Conservation (phyloP, 2,888 invertebrate genomes). For the Tenthredo mesomela region DNA sequence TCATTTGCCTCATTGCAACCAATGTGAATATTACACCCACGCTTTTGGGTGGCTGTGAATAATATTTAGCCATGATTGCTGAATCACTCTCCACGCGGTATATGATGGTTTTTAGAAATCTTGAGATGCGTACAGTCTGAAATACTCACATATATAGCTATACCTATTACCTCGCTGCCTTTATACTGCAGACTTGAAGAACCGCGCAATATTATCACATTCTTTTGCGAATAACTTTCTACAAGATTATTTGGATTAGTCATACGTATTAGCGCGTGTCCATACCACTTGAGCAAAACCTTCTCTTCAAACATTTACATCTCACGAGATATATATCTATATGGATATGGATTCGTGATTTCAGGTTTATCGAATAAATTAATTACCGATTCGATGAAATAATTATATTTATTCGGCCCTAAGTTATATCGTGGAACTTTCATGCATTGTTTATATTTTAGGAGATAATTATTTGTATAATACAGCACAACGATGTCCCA, state of each 20-base stretch:
- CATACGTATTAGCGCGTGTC: not conserved
- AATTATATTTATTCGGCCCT: not conserved
- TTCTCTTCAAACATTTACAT: not conserved
- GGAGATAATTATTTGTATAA: too few species aligned
- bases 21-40: not conserved
- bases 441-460: not conserved
- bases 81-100: not conserved
- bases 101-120: slow-evolving; percentile 22
- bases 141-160: not conserved
- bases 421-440: not conserved
- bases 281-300: not conserved
- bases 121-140: not conserved
- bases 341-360: not conserved
- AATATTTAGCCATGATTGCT: not conserved
- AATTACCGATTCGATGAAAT: not conserved
- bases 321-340: not conserved
- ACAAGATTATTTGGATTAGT: slow-evolving; percentile 38
- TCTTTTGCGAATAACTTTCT: slow-evolving; percentile 43
- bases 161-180: not conserved
- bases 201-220: slow-evolving; percentile 15
- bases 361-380: slow-evolving; percentile 18
- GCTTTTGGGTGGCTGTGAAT: not conserved
- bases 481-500: not conserved
- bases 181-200: not conserved
- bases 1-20: not conserved